Evolutionary conservation across 2,113 vertebrate species (phyloP).

Genomic region (Pseudorectes ferrugineus): DNA sequence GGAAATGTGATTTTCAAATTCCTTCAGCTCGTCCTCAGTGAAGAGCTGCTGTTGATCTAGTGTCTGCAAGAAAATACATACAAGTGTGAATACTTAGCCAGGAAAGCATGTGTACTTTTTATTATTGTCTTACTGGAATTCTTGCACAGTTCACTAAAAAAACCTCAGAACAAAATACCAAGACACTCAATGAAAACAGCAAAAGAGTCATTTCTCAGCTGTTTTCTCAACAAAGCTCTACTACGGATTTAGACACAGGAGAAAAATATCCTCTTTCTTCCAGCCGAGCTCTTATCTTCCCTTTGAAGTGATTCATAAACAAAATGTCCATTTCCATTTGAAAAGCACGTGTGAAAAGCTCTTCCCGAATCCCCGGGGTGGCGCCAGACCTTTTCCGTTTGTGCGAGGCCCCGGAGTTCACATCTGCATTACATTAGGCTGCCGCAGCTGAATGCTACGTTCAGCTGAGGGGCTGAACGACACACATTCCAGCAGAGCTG

Average conservation of each 20-base stretch:
- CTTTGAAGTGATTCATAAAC: neutral
- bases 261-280: neutral
- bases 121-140: neutral
- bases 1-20: conserved; percentile 88
- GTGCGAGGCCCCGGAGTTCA: neutral
- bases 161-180: neutral
- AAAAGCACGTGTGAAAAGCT: neutral
- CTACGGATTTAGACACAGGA: neutral
- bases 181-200: neutral
- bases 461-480: neutral
- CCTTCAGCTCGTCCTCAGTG: conserved; percentile 90
- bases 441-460: neutral
- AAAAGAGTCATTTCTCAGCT: neutral
- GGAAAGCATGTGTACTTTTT: neutral
- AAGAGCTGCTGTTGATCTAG: conserved; percentile 91
- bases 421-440: neutral
- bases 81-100: neutral
- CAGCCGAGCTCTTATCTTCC: neutral
- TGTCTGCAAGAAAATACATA: conserved; percentile 74
- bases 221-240: neutral
- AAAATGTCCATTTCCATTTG: neutral
- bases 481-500: neutral
- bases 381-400: neutral
- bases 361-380: neutral
- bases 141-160: neutral